Evolutionary conservation across 2,888 invertebrate species (phyloP).

Genomic region (Fabriciana adippe): DNA sequence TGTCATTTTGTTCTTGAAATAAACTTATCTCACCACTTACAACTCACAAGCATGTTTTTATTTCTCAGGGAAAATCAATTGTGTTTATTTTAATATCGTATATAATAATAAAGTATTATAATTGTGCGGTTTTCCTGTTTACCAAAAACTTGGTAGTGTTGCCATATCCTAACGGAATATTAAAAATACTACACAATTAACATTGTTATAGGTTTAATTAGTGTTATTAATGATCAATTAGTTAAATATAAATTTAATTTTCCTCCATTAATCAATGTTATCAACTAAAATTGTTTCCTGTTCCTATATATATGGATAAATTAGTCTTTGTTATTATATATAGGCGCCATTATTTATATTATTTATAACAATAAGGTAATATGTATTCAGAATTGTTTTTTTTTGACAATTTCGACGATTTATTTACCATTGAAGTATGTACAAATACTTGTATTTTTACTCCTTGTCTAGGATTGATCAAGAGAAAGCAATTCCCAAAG

Average conservation of each 20-base stretch:
- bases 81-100: slow-evolving; percentile 21
- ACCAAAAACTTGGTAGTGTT: slow-evolving; percentile 26
- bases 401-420: too few species aligned
- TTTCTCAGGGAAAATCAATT: slow-evolving; percentile 20
- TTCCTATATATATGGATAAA: slow-evolving; percentile 1
- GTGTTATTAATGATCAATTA: slow-evolving; percentile 33
- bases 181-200: slow-evolving; percentile 32
- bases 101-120: slow-evolving; percentile 27
- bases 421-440: too few species aligned
- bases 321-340: background rate
- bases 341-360: background rate
- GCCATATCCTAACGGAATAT: slow-evolving; percentile 12
- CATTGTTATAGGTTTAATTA: slow-evolving; percentile 29
- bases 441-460: too few species aligned
- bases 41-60: background rate
- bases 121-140: slow-evolving; percentile 37
- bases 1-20: background rate
- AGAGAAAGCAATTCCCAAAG: too few species aligned
- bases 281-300: slow-evolving; percentile 20
- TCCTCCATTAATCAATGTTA: slow-evolving; percentile 32
- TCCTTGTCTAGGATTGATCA: too few species aligned
- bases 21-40: background rate
- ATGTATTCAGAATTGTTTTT: background rate
- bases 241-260: slow-evolving; percentile 26
- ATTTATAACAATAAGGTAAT: background rate